Evolutionary conservation across 53 echinoderm and acorn worm genomes (phyloP), one percentile per base, ranked within the genome.

Genomic region (Paelopatides confundens): DNA sequence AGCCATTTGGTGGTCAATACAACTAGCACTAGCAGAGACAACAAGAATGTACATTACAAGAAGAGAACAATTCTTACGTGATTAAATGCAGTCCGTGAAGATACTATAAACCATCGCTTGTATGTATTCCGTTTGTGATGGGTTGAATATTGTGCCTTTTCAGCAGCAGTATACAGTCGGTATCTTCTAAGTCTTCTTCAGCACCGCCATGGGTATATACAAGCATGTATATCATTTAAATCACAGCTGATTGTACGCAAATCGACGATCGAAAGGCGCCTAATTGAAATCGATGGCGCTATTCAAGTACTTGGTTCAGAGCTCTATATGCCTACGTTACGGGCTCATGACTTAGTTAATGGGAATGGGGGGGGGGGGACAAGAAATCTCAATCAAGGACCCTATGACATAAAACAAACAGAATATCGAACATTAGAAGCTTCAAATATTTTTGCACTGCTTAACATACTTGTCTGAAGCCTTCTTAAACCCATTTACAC

Each of bases 201-300:
- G 14, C 48, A 21, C 58, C 58, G 58, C 58, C 58, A 58, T 58
- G 58, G 18, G 58, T 58, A n/a, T n/a, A n/a, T 58, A 21, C 58
- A 58, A 18, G 58, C 58, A 58, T n/a, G 58, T 58, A 58, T 58
- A 58, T 58, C 58, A 58, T 74, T 74, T 74, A 74, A 74, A 74
- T 74, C 74, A 74, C 74, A 74, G 74, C 74, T 74, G 74, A 74
- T 74, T 39, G 71, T 38, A 69, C 58, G 24, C 4, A 58, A 23
- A 23, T 23, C 58, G 58, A 18, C 58, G 58, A 58, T 58, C 5
- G 21, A 21, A n/a, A 23, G n/a, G 58, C 58, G 58, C 58, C 58
- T 23, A 58, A 58, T n/a, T 21, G 4, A 43, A 4, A 6, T 58
- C 2, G 58, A 23, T 58, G 58, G 58, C 58, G 58, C 58, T 58